Evolutionary conservation across 2,888 invertebrate genomes (phyloP).

Genomic region (Tetranychus piercei): DNA sequence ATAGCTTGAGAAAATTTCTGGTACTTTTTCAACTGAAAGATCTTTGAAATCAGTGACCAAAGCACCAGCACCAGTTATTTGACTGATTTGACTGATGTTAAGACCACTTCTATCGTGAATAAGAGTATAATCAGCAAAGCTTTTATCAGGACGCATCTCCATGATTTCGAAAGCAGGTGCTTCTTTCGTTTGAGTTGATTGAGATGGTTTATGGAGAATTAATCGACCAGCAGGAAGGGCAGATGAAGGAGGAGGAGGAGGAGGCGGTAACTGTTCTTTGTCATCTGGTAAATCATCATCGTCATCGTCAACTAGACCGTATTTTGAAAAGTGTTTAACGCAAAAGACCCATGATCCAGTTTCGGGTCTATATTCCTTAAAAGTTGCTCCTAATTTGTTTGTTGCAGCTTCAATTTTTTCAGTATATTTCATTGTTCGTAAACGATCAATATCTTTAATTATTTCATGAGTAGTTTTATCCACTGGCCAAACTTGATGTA

Average conservation of each 20-base stretch:
- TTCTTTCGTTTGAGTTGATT: not conserved
- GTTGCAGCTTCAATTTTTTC: slow-evolving; percentile 63
- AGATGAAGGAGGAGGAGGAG: not conserved
- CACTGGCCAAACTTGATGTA: slow-evolving; percentile 83
- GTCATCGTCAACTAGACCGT: slow-evolving; percentile 66
- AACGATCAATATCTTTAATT: slow-evolving; percentile 52
- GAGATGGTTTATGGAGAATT: not conserved
- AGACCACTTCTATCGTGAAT: not conserved
- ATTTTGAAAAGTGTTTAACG: slow-evolving; percentile 67
- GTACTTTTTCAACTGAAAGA: not conserved
- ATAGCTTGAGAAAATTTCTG: not conserved
- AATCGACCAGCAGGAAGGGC: not conserved
- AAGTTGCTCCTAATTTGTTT: slow-evolving; percentile 66
- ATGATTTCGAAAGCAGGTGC: not conserved
- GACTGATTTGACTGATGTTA: not conserved
- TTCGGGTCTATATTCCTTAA: slow-evolving; percentile 81
- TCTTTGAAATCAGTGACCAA: not conserved
- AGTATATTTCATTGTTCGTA: slow-evolving; percentile 63
- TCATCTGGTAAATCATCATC: slow-evolving; percentile 38
- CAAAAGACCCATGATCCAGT: slow-evolving; percentile 95
- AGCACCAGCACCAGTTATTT: not conserved
- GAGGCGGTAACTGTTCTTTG: not conserved
- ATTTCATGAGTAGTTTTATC: slow-evolving; percentile 60
- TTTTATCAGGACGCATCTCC: not conserved
- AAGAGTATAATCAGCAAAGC: not conserved